phyloP scores from a whole-genome alignment of 2,113 vertebrate genomes.

The Crotalus tigris region DNA sequence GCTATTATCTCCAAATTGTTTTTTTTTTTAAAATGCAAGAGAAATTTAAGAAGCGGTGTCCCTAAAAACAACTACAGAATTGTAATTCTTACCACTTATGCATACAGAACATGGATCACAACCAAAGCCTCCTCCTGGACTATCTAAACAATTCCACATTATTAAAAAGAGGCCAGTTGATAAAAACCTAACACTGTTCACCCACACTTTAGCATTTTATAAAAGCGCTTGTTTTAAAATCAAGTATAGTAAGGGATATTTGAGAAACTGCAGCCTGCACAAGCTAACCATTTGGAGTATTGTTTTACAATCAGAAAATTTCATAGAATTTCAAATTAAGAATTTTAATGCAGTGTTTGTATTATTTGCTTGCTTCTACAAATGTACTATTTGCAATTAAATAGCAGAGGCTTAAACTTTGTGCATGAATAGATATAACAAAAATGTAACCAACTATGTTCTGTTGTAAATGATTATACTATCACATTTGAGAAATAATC shows the following conservation, averaged over 20 bases:
- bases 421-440: not conserved
- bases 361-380: not conserved
- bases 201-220: not conserved
- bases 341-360: not conserved
- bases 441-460: not conserved
- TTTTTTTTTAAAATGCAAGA: not conserved
- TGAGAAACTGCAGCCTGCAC: not conserved
- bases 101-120: not conserved
- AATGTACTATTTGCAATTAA: not conserved
- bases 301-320: not conserved
- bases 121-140: not conserved
- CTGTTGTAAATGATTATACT: not conserved
- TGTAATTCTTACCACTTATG: not conserved
- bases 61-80: not conserved
- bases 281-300: not conserved
- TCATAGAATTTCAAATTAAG: not conserved
- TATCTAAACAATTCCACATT: not conserved
- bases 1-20: not conserved
- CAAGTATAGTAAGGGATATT: not conserved
- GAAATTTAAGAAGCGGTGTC: not conserved
- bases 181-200: not conserved
- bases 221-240: not conserved
- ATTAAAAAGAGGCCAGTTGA: not conserved
- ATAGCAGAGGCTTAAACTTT: not conserved
- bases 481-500: conserved; percentile 38